Evolutionary conservation across 1,140 invertebrate species (phyloP), one percentile per base, ranked within the genome.

Genomic region (Hormaphis cornu): DNA sequence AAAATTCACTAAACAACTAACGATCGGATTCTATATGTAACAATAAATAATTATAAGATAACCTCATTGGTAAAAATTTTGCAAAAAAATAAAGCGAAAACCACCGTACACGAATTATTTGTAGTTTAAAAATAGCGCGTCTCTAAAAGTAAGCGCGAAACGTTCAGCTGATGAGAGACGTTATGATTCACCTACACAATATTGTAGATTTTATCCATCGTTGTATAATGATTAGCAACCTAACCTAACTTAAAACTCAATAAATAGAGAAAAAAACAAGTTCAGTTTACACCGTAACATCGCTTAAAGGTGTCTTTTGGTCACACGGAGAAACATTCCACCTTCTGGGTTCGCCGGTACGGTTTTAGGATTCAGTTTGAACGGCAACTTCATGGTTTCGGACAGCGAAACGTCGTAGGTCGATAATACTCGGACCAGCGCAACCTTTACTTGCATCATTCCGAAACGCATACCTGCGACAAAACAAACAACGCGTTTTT

Each of bases 381-480:
- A 20, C 14, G 70, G 70, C n/a, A 71, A 30, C 28, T 61, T 53
- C 70, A 71, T 71, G 16, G 12, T 71, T 8, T 58, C 24, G 0
- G 70, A 71, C 10, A 71, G 16, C 8, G 70, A 59, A 40, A 71
- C 18, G 16, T 71, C 33, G 16, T 79, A 85, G 20, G 76, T 73
- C 9, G 80, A 77, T n/a, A 84, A 74, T 14, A 84, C 73, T 14
- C 76, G 75, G 1, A 80, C 77, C 28, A 84, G 69, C 2, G 82
- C 74, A 8, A 80, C 76, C 72, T 84, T 83, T 71, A 80, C 78
- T 75, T 85, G 83, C 73, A 82, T 76, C 70, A 79, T 70, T 8
- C 83, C 83, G 75, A 85, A 85, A 72, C 63, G 73, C 69, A 71
- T 71, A 5, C 74, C 75, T 76, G n/a, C n/a, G n/a, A n/a, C n/a